Evolutionary conservation across 2,113 vertebrate genomes (phyloP).

Genomic region (Paralichthys olivaceus): DNA sequence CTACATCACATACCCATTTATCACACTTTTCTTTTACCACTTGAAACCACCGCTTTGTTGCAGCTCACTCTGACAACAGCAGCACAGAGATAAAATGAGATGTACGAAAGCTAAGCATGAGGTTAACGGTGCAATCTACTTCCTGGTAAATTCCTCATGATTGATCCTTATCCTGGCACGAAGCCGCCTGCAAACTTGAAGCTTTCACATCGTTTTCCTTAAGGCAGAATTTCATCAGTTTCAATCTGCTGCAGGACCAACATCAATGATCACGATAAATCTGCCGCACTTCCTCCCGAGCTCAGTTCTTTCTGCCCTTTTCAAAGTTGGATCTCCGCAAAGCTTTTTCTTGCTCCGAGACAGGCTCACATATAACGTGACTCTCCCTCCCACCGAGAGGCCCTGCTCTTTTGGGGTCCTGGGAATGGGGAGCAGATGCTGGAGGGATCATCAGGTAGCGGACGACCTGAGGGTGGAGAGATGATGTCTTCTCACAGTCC

Average conservation of each 20-base stretch:
- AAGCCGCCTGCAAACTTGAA: slow-evolving; percentile 39
- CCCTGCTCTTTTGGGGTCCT: slow-evolving; percentile 30
- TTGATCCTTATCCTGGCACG: slow-evolving; percentile 26
- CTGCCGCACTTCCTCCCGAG: slow-evolving; percentile 31
- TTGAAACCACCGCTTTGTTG: not conserved
- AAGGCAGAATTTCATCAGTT: slow-evolving; percentile 49
- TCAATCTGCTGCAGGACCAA: slow-evolving; percentile 46
- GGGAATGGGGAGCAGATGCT: slow-evolving; percentile 61
- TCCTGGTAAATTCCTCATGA: slow-evolving; percentile 34
- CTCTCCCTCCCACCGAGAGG: slow-evolving; percentile 60
- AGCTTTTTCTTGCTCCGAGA: slow-evolving; percentile 39
- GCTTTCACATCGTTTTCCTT: slow-evolving; percentile 49
- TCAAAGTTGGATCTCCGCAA: slow-evolving; percentile 53
- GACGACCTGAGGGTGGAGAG: slow-evolving; percentile 10
- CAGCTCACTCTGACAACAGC: not conserved
- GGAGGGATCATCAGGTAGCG: slow-evolving; percentile 44
- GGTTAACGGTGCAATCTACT: slow-evolving; percentile 13
- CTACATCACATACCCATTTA: not conserved
- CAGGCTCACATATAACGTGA: slow-evolving; percentile 48
- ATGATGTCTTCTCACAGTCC: slow-evolving; percentile 3
- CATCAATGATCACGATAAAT: slow-evolving; percentile 54
- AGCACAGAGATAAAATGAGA: not conserved
- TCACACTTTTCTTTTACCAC: not conserved
- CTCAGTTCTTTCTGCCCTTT: slow-evolving; percentile 43
- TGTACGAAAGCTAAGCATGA: slow-evolving; percentile 11